A percentile compares a stretch with the other conserved stretches of the same genome.
Evolutionary conservation across 2,888 invertebrate genomes (phyloP).

Genomic region (Macroteleia sp.): DNA sequence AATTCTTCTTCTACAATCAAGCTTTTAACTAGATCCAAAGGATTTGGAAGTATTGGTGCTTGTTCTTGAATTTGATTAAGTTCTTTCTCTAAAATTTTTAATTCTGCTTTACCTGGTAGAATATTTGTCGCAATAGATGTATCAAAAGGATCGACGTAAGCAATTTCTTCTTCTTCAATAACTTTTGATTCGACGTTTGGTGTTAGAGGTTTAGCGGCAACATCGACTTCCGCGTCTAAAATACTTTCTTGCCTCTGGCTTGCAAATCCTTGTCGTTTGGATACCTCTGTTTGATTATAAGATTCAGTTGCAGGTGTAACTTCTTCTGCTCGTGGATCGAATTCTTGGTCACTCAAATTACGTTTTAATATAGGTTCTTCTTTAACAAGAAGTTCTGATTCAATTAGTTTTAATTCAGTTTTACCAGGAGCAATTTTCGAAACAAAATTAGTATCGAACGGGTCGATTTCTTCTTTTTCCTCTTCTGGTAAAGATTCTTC

Average conservation of each 20-base stretch:
- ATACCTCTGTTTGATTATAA: constrained; percentile 58
- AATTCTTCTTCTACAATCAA: constrained; percentile 85
- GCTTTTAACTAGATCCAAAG: constrained; percentile 68
- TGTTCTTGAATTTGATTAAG: constrained; percentile 86
- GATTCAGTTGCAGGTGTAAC: constrained; percentile 79
- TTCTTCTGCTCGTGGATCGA: constrained; percentile 85
- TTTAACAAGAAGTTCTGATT: constrained; percentile 84
- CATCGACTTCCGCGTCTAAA: constrained; percentile 86
- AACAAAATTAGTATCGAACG: constrained; percentile 88
- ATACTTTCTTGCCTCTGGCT: constrained; percentile 80
- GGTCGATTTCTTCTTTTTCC: constrained; percentile 86
- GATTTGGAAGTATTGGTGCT: constrained; percentile 74
- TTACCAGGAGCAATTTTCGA: constrained; percentile 85
- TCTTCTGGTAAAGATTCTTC: constrained; percentile 86
- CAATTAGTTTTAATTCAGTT: constrained; percentile 86
- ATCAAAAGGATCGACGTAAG: constrained; percentile 92
- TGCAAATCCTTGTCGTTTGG: constrained; percentile 51
- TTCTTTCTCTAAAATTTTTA: constrained; percentile 91
- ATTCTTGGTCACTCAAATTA: constrained; percentile 88
- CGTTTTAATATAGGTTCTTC: constrained; percentile 75
- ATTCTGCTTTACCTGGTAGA: constrained; percentile 90
- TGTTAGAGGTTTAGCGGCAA: constrained; percentile 89
- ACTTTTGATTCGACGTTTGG: constrained; percentile 85
- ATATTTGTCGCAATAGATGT: constrained; percentile 92
- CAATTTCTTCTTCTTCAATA: constrained; percentile 82